phyloP scores from a whole-genome alignment of 2,113 vertebrate genomes.

The Colinus virginianus region DNA sequence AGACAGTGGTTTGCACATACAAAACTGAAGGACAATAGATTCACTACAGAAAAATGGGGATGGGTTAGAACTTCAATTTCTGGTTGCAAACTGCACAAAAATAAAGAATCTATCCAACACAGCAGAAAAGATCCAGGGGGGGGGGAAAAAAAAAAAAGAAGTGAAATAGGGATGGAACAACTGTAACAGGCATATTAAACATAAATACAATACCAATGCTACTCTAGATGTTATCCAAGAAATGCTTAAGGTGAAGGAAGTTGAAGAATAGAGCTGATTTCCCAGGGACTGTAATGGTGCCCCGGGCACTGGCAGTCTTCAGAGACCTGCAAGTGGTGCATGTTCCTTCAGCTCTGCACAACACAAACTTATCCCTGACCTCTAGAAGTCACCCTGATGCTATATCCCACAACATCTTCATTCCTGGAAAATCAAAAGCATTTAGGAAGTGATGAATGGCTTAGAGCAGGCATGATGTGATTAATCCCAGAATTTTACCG shows the following conservation, averaged over 20 bases:
- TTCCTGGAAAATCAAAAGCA: background rate
- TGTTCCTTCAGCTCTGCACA: background rate
- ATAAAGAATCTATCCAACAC: background rate
- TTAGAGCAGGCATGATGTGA: background rate
- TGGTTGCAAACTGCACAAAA: accelerated
- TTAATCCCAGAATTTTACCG: background rate
- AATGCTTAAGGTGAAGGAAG: background rate
- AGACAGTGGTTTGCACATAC: background rate
- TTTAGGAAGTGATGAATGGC: background rate
- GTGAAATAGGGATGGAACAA: background rate
- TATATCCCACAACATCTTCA: background rate
- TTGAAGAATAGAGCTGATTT: background rate
- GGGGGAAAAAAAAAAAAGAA: background rate
- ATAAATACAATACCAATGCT: background rate
- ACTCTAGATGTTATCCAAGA: background rate
- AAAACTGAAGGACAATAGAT: background rate
- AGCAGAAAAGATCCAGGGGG: background rate
- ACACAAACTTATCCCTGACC: background rate
- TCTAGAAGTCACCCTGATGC: background rate
- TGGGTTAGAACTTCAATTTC: background rate
- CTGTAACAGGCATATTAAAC: background rate
- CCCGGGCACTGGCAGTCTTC: background rate
- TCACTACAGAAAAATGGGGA: background rate
- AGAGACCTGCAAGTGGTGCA: background rate
- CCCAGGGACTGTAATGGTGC: accelerated